Base-by-base conservation (phyloP, 1,140 invertebrate species). In the Calliopsis andreniformis region DNA sequence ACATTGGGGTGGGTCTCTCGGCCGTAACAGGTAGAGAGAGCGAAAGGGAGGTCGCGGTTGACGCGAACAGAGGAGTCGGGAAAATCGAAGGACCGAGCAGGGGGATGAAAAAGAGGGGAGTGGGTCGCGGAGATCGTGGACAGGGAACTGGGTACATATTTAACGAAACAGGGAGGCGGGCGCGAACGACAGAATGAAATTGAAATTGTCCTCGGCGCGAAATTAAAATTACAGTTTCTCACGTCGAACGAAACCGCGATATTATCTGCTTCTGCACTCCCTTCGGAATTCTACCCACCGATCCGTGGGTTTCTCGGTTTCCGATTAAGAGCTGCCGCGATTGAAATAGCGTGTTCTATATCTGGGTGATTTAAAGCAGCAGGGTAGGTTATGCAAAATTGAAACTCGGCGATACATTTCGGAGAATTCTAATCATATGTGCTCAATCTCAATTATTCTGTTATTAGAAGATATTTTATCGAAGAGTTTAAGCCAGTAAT, bases 211-310 rank as follows among this genome's bases (percentile, higher is more conserved):
- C 42, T 28, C 23, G 42, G 42, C 28, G 30, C 58, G 61, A 53
- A 80, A 82, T 82, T 80, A 71, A 82, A 82, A 80, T 64, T 45
- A 62, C 66, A 43, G 39, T 47, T 67, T 77, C 55, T 49, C 59
- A 25, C 43, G 12, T 42, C 25, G 32, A 2, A 43, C 43, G 53
- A 14, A n/a, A 12, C 39, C 45, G 43, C 58, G 67, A 79, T 76
- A 69, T 79, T 71, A 30, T 51, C 35, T 39, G n/a, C n/a, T n/a
- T n/a, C n/a, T n/a, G n/a, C 23, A 12, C 67, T 18, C 39, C n/a
- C 56, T 25, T 25, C 23, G 16, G 20, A 25, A 5, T 56, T 14
- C 12, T 10, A 32, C 8, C 32, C 43, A 2, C 12, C 25, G 0
- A 8, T n/a, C 0, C 1, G 8, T 18, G 45, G 16, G 56, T 75